Conservation (phyloP, 2,113 vertebrate species). For the Poicephalus meyeri region DNA sequence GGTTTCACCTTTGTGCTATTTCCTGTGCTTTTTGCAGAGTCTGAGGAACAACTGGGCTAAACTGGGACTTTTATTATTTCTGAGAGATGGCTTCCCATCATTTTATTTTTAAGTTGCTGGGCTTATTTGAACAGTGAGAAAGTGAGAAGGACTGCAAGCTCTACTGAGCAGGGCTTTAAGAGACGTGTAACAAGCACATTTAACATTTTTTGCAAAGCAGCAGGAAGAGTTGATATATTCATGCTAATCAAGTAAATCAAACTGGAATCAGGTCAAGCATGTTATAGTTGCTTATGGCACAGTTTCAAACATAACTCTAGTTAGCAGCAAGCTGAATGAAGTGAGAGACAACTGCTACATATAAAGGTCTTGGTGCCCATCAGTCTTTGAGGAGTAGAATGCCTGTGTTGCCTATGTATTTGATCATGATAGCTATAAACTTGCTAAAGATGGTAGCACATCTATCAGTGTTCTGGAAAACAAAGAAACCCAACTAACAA, state of each 20-base stretch:
- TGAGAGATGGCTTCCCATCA: neutral
- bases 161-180: neutral
- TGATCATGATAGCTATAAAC: neutral
- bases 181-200: neutral
- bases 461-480: neutral
- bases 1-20: neutral
- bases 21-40: neutral
- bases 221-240: neutral
- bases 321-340: neutral
- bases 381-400: neutral
- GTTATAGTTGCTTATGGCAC: neutral
- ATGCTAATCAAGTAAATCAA: neutral
- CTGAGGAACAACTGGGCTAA: neutral
- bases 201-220: neutral
- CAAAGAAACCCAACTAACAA: neutral
- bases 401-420: neutral
- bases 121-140: neutral
- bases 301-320: neutral
- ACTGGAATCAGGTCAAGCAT: neutral
- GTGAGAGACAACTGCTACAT: neutral
- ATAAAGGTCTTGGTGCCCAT: neutral
- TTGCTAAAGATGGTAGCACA: neutral
- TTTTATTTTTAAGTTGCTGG: neutral
- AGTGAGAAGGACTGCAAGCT: neutral
- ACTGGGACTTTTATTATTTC: neutral